These are phyloP conservation scores for Apis florea DNA, from an alignment of 1,140 invertebrate species.

Conservation along the genomic window DNA sequence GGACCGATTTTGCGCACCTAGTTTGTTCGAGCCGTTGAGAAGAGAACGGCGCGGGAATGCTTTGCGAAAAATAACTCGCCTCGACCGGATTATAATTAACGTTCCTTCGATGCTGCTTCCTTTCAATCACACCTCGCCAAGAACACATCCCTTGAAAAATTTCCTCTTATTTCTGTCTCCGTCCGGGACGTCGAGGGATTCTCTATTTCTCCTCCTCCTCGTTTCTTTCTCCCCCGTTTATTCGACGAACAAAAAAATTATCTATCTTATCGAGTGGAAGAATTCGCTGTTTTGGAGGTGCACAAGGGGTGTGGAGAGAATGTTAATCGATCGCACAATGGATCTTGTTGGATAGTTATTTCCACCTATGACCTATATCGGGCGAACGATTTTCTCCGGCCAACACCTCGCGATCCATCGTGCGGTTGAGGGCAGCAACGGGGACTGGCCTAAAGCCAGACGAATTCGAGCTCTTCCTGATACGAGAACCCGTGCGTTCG, in stretches of 20 bases:
- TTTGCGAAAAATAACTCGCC: no score
- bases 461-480: constrained; percentile 13
- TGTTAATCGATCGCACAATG: constrained; percentile 57
- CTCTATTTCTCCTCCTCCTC: not conserved
- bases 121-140: not conserved
- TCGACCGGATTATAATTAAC: not conserved
- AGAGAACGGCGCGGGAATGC: no score
- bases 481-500: not conserved
- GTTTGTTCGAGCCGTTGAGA: no score
- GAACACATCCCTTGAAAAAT: not conserved
- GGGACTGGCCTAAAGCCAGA: constrained; percentile 40
- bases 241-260: no score
- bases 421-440: not conserved
- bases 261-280: not conserved
- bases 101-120: not conserved
- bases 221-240: not conserved
- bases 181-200: no score
- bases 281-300: not conserved
- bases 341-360: constrained; percentile 59
- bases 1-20: no score
- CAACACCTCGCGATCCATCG: constrained; percentile 34
- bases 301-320: constrained; percentile 2
- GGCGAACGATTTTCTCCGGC: constrained; percentile 51
- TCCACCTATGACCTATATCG: constrained; percentile 63
- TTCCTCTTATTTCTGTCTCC: not conserved